Evolutionary conservation across 2,797 vertebrate genomes (phyloP), one percentile per base, ranked within the genome.

Genomic region (Sphenodon punctatus): DNA sequence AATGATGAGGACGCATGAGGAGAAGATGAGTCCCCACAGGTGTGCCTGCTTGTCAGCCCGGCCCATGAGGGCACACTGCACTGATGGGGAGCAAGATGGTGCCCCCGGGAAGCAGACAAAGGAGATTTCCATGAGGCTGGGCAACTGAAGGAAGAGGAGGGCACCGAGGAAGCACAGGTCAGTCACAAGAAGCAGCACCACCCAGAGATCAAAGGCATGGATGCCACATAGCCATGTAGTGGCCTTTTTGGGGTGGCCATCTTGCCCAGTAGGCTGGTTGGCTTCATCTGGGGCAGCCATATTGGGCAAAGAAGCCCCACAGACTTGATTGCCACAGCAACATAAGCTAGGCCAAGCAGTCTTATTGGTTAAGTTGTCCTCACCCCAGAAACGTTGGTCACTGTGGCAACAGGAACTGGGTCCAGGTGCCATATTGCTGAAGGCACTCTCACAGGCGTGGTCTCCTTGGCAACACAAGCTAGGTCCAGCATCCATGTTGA

Each of bases 171-270:
- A 75, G 10, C 42, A 17, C 8, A 64, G 64, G 66, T 76, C 80
- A 1, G 22, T 65, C 6, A 27, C 38, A 20, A 82, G 43, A 19
- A 75, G 59, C 20, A 82, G 51, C 3, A 39, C 79, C 59, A 82
- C 79, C 58, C 79, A 82, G 30, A 82, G 8, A 27, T 69, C 79
- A 65, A 75, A 82, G 32, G 82, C 51, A 10, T 73, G 36, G 3
- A 75, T 2, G 3, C 79, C 71, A 22, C 79, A 82, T 41, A 75
- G 61, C 8, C 58, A 69, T 19, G 13, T 8, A 3, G 75, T 30
- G 19, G 42, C 5, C 20, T 8, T 14, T 42, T n/a, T 51, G 59
- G 42, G 36, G 9, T 17, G 7, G 14, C 75, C 66, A 25, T 42
- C 49, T 1, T 59, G 42, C 11, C 70, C 70, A 39, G 39, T 4